Conservation (phyloP, 2,797 vertebrate species). For the Chloroceryle amazona region DNA sequence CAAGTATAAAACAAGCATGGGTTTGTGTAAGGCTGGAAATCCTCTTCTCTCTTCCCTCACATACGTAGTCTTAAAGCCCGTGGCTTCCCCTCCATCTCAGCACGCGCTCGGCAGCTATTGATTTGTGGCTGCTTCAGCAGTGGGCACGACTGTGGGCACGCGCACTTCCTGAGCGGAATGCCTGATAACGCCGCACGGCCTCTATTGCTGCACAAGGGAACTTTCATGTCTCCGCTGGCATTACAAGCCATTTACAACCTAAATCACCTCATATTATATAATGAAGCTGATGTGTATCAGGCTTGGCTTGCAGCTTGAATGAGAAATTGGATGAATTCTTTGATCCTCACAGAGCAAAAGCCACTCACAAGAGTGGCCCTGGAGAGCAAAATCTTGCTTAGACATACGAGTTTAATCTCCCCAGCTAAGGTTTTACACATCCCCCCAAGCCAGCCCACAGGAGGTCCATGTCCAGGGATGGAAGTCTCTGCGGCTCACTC, state of each 20-base stretch:
- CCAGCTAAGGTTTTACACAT: not conserved
- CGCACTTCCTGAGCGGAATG: not conserved
- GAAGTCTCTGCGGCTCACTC: not conserved
- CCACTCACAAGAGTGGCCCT: not conserved
- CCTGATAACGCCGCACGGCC: not conserved
- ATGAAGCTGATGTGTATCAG: conserved; percentile 10
- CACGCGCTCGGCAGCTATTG: not conserved
- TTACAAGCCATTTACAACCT: not conserved
- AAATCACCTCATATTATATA: not conserved
- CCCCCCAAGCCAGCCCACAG: not conserved
- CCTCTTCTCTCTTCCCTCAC: not conserved
- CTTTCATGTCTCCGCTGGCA: not conserved
- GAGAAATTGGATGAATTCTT: conserved; percentile 14
- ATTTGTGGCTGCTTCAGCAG: not conserved
- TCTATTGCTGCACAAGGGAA: not conserved
- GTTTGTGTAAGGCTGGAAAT: not conserved
- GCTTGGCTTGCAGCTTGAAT: not conserved
- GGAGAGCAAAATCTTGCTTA: not conserved
- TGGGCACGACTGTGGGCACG: fast-evolving
- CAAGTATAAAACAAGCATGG: fast-evolving
- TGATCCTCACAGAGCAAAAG: not conserved
- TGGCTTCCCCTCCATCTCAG: not conserved
- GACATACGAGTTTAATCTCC: not conserved
- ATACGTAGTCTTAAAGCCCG: fast-evolving
- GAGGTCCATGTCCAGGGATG: not conserved